A percentile compares a stretch with the other conserved stretches of the same genome.
Evolutionary conservation across 2,888 invertebrate species (phyloP).

Genomic region (Stenurella melanura): DNA sequence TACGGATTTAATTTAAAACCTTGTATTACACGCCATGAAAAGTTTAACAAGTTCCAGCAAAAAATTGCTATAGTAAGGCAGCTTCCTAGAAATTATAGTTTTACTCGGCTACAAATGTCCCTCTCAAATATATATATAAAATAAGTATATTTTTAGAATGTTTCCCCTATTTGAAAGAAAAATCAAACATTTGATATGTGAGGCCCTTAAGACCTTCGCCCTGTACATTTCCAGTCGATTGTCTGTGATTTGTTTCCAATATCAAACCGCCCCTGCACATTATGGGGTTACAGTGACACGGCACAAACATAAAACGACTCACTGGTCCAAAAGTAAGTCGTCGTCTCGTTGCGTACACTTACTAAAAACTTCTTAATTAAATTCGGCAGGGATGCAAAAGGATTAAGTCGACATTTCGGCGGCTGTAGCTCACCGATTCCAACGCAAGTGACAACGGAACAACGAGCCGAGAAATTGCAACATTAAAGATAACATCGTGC

Average conservation of each 20-base stretch:
- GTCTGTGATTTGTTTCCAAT: neutral
- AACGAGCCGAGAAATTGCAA: constrained; percentile 74
- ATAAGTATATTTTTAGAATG: no score
- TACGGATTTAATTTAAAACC: no score
- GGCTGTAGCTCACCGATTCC: constrained; percentile 52
- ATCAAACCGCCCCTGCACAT: neutral
- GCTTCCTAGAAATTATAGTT: no score
- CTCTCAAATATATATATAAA: no score
- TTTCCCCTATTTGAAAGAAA: no score
- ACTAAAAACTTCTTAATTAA: constrained; percentile 66
- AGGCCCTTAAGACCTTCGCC: no score
- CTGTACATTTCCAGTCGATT: no score
- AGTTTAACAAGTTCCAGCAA: no score
- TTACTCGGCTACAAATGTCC: no score
- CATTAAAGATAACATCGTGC: constrained; percentile 73
- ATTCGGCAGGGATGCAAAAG: constrained; percentile 62
- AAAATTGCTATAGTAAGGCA: no score
- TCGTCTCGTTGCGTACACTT: constrained; percentile 38
- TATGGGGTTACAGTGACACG: neutral
- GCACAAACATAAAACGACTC: neutral
- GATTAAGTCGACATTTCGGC: constrained; percentile 50
- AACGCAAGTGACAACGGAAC: constrained; percentile 67
- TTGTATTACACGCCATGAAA: no score
- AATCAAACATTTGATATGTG: no score
- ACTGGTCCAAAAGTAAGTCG: constrained; percentile 40